phyloP scores from a whole-genome alignment of 2,113 vertebrate species.

The Spea bombifrons region DNA sequence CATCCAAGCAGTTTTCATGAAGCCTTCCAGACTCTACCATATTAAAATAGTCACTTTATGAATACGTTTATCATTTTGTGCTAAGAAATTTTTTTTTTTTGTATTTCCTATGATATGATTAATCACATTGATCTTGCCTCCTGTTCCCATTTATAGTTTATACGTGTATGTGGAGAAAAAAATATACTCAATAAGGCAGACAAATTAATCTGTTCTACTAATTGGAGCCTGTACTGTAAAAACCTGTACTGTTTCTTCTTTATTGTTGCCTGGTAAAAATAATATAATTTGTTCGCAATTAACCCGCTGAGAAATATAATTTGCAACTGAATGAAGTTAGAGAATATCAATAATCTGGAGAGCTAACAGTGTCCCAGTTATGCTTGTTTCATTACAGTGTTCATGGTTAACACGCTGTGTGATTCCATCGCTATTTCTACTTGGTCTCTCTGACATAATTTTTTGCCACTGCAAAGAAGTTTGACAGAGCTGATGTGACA shows the following conservation, averaged over 20 bases:
- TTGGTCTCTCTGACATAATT: too few species aligned
- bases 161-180: background rate
- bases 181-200: background rate
- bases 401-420: too few species aligned
- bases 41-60: too few species aligned
- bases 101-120: background rate
- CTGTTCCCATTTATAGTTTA: background rate
- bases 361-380: too few species aligned
- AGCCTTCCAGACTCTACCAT: too few species aligned
- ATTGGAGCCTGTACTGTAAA: background rate
- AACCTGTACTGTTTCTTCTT: background rate
- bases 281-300: background rate
- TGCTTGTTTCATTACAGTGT: too few species aligned
- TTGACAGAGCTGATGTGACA: too few species aligned
- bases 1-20: too few species aligned
- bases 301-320: background rate
- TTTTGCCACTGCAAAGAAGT: too few species aligned
- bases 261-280: background rate
- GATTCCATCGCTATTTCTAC: too few species aligned
- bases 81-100: background rate
- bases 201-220: background rate
- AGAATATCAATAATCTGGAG: too few species aligned
- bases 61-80: slow-evolving; percentile 1
- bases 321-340: too few species aligned
- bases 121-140: background rate